A percentile compares a stretch with the other conserved stretches of the same genome.
Evolutionary conservation across 2,888 invertebrate genomes (phyloP).

Genomic region (Lithophane semibrunnea): DNA sequence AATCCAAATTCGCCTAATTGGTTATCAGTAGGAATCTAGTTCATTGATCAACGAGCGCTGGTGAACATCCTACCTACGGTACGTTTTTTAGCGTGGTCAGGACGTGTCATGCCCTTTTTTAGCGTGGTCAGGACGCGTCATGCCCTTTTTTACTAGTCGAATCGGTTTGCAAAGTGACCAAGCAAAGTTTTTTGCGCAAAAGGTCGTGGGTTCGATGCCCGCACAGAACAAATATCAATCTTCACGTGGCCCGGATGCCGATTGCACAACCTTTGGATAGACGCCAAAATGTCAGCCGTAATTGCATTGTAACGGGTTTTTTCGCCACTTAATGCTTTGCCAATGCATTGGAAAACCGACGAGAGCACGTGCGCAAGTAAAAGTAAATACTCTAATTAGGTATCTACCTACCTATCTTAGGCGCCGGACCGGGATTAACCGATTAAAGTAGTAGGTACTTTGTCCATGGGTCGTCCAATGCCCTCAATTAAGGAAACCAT

Average conservation of each 20-base stretch:
- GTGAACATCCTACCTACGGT: not conserved
- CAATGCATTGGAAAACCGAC: conserved; percentile 1
- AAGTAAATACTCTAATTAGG: not conserved
- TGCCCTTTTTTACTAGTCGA: not conserved
- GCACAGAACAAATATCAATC: conserved; percentile 18
- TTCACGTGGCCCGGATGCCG: not conserved
- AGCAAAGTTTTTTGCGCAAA: not conserved
- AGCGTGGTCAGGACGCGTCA: too few relatives aligned
- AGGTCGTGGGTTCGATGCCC: conserved; percentile 16
- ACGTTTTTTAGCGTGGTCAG: not conserved
- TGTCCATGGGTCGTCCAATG: not conserved
- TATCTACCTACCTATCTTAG: not conserved
- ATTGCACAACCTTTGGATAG: conserved; percentile 38
- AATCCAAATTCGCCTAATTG: not conserved
- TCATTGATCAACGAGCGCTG: not conserved
- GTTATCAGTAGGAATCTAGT: not conserved
- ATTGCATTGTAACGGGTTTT: conserved; percentile 6
- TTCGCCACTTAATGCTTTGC: not conserved
- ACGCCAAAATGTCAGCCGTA: conserved; percentile 26
- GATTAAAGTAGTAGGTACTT: not conserved
- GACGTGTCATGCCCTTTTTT: not conserved
- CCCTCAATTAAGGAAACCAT: not conserved
- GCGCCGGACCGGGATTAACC: too few relatives aligned
- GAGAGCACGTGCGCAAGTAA: not conserved
- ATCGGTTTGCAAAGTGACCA: not conserved